Conservation (phyloP, 2,797 vertebrate species). For the Hypotaenidia philippensis region DNA sequence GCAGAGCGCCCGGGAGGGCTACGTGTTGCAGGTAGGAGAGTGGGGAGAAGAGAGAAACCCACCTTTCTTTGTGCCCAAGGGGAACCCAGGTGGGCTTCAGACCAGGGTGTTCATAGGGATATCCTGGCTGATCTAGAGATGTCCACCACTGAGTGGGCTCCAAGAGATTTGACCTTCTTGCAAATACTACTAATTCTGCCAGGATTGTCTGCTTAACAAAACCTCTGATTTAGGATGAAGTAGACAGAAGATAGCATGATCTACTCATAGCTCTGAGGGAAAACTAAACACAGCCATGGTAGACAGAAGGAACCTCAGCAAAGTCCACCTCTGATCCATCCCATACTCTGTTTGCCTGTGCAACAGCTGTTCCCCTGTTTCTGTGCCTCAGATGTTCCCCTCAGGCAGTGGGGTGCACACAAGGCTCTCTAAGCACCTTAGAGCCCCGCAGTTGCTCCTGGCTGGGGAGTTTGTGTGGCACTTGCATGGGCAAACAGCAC, state of each 20-base stretch:
- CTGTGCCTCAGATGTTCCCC: neutral
- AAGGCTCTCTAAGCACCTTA: neutral
- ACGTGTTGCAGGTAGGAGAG: conserved; percentile 92
- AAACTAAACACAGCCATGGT: neutral
- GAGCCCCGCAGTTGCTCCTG: neutral
- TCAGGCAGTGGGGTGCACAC: neutral
- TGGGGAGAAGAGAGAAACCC: neutral
- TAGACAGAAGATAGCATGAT: neutral
- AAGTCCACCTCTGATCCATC: neutral
- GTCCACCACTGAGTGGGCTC: neutral
- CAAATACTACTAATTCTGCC: neutral
- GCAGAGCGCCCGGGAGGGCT: conserved; percentile 93
- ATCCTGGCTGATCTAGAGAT: neutral
- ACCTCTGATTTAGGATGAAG: neutral
- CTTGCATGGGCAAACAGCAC: neutral
- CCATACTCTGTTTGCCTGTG: neutral
- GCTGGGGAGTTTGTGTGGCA: rapidly evolving
- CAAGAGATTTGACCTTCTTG: neutral
- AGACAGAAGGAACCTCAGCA: neutral
- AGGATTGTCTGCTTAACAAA: neutral
- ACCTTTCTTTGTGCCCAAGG: rapidly evolving
- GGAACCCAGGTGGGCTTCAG: neutral
- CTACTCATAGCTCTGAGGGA: neutral
- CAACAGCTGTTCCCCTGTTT: neutral
- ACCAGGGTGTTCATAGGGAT: neutral